phyloP scores from a whole-genome alignment of 2,888 invertebrate genomes.

The Ochropleura plecta region DNA sequence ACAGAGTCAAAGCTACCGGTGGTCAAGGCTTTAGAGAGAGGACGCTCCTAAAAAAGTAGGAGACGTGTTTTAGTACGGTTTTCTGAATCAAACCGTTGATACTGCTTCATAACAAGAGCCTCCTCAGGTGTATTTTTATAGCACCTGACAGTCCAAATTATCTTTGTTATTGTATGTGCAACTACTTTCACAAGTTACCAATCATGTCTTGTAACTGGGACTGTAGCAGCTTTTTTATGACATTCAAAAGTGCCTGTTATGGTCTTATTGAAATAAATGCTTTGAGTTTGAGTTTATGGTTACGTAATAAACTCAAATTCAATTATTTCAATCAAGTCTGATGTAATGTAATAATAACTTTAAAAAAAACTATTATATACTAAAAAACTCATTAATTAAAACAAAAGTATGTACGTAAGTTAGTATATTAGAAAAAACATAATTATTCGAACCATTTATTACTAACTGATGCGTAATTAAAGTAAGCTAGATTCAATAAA shows the following conservation, averaged over 20 bases:
- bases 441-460: conserved; percentile 38
- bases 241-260: too few relatives aligned
- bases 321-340: too few relatives aligned
- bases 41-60: background rate
- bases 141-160: background rate
- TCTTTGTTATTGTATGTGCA: background rate
- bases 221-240: too few relatives aligned
- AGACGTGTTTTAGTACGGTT: background rate
- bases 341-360: too few relatives aligned
- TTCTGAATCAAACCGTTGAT: background rate
- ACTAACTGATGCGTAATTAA: conserved; percentile 30
- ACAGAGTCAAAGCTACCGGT: background rate
- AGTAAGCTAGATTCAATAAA: conserved; percentile 21
- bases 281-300: too few relatives aligned
- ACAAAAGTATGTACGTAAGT: conserved; percentile 40
- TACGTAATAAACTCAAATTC: too few relatives aligned
- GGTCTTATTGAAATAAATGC: too few relatives aligned
- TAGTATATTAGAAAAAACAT: conserved; percentile 46
- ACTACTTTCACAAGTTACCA: too few relatives aligned
- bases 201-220: too few relatives aligned
- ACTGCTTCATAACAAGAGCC: background rate
- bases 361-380: conserved; percentile 25
- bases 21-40: too few relatives aligned
- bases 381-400: conserved; percentile 61
- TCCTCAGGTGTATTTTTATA: background rate